These are phyloP conservation scores for Aromia moschata DNA, from an alignment of 2,888 invertebrate species.

Conservation along the genomic window DNA sequence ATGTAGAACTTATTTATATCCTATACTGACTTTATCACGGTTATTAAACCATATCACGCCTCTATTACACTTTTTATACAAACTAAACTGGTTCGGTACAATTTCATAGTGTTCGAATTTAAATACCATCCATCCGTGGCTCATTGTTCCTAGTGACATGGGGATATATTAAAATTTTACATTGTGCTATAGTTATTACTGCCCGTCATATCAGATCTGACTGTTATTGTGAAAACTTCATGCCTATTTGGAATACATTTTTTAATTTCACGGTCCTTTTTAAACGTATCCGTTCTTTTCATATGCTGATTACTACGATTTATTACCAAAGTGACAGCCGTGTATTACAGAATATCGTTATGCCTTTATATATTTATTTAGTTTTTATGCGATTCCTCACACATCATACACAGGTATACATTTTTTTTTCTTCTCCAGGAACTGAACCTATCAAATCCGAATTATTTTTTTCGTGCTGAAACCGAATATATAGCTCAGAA, in stretches of 20 bases:
- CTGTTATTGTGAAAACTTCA: slow-evolving; percentile 16
- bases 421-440: too few species aligned
- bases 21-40: too few species aligned
- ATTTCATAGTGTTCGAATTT: not conserved
- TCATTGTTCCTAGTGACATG: not conserved
- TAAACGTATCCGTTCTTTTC: slow-evolving; percentile 17
- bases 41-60: too few species aligned
- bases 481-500: too few species aligned
- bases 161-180: slow-evolving; percentile 11
- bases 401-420: too few species aligned
- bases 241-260: slow-evolving; percentile 4
- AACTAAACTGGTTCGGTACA: not conserved
- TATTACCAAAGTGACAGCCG: slow-evolving; percentile 12
- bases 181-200: not conserved
- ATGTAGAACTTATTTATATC: too few species aligned
- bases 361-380: too few species aligned
- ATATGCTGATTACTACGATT: slow-evolving; percentile 17
- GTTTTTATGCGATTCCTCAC: too few species aligned
- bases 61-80: not conserved
- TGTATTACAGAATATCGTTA: too few species aligned
- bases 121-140: not conserved
- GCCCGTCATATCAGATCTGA: slow-evolving; percentile 9
- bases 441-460: too few species aligned
- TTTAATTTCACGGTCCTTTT: slow-evolving; percentile 10
- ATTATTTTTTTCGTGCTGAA: too few species aligned